phyloP scores from a whole-genome alignment of 2,888 invertebrate genomes.

The Griposia aprilina region DNA sequence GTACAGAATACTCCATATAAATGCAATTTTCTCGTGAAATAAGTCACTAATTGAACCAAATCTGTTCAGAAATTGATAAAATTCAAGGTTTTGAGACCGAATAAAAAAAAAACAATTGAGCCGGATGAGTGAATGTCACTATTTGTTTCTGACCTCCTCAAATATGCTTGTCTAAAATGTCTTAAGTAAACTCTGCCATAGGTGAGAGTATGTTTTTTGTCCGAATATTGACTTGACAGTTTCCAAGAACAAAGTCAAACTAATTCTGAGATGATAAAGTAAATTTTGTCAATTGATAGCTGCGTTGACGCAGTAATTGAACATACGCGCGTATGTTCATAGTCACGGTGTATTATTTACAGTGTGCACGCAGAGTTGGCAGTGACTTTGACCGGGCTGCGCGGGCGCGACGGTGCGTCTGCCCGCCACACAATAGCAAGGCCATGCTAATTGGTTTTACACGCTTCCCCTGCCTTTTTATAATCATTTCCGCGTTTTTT shows the following conservation, averaged over 20 bases:
- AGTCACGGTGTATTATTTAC: constrained; percentile 61
- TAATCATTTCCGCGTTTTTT: constrained; percentile 71
- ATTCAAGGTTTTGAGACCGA: too few relatives aligned
- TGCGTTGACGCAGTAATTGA: constrained; percentile 25
- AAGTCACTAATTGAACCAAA: too few relatives aligned
- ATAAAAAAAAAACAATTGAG: too few relatives aligned
- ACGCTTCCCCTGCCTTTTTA: constrained; percentile 69
- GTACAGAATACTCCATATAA: too few relatives aligned
- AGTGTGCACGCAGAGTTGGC: constrained; percentile 68
- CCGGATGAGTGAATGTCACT: too few relatives aligned
- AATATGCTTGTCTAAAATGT: constrained; percentile 2
- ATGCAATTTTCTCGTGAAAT: too few relatives aligned
- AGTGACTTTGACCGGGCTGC: constrained; percentile 82
- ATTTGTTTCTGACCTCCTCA: not conserved
- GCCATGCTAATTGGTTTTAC: constrained; percentile 75
- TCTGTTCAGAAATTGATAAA: too few relatives aligned
- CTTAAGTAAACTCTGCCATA: not conserved
- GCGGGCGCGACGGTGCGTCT: constrained; percentile 65
- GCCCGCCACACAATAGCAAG: constrained; percentile 77
- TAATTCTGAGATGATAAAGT: constrained; percentile 10
- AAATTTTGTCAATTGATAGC: not conserved
- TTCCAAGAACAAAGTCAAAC: constrained; percentile 7
- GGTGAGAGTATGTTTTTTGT: not conserved
- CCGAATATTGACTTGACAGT: not conserved
- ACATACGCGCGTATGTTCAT: constrained; percentile 20